Evolutionary conservation across 2,797 vertebrate species (phyloP).

Genomic region (Australoheros facetus): DNA sequence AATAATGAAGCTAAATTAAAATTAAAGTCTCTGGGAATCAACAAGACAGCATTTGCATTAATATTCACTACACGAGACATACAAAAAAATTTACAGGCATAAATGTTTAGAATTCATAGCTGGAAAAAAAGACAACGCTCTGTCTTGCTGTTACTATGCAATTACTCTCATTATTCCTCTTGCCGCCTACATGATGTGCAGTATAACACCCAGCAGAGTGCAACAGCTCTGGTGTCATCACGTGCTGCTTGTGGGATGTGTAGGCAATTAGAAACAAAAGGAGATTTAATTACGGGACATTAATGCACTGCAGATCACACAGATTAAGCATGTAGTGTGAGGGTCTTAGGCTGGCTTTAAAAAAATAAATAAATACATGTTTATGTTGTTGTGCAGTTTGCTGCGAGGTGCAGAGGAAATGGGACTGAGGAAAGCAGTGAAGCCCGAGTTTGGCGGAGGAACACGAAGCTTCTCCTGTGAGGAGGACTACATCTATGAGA

Average conservation of each 20-base stretch:
- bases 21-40: neutral
- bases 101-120: neutral
- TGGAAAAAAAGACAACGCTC: neutral
- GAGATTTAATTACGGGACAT: neutral
- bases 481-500: constrained; percentile 97
- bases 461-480: constrained; percentile 92
- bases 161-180: neutral
- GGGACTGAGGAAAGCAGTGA: constrained; percentile 90
- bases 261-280: neutral
- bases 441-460: constrained; percentile 93
- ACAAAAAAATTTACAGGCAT: neutral
- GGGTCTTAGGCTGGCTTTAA: neutral
- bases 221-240: neutral
- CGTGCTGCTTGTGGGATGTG: neutral
- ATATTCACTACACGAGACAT: neutral
- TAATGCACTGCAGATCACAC: neutral
- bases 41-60: neutral
- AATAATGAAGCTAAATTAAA: neutral
- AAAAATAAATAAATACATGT: neutral
- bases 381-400: constrained; percentile 77
- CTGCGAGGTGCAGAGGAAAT: constrained; percentile 95
- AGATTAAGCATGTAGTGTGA: neutral
- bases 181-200: neutral
- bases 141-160: constrained; percentile 1
- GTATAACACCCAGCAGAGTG: neutral